Conservation (phyloP, 1,140 invertebrate genomes). For the Pristionchus pacificus region DNA sequence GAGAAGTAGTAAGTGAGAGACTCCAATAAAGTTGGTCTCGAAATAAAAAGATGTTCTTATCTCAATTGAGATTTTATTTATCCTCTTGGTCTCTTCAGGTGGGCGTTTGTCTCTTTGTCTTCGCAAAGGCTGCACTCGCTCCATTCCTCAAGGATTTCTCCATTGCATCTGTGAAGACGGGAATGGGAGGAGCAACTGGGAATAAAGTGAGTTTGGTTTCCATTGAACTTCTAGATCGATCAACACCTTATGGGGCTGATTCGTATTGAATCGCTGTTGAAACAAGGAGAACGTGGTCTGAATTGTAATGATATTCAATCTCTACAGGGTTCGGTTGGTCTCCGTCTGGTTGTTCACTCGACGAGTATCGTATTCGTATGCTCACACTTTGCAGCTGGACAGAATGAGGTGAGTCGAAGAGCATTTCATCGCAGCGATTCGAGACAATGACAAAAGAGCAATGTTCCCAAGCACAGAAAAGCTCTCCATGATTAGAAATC, state of each 20-base stretch:
- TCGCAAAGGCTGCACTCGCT: constrained; percentile 79
- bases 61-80: no score
- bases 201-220: constrained; percentile 23
- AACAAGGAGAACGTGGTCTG: no score
- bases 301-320: neutral
- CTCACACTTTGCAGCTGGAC: constrained; percentile 96
- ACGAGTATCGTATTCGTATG: constrained; percentile 95
- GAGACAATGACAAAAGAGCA: no score
- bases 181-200: constrained; percentile 80
- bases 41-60: no score
- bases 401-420: constrained; percentile 77
- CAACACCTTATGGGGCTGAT: neutral
- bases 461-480: no score
- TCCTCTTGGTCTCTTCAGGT: no score
- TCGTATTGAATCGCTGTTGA: constrained; percentile 57
- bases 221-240: neutral
- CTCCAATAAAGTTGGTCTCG: neutral
- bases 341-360: constrained; percentile 82
- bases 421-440: no score
- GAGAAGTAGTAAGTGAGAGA: neutral
- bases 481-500: no score
- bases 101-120: constrained; percentile 93
- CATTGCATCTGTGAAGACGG: constrained; percentile 88
- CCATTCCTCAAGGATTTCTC: constrained; percentile 68
- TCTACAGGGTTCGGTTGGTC: constrained; percentile 77